Evolutionary conservation across 2,797 vertebrate genomes (phyloP), one percentile per base, ranked within the genome.

Genomic region (Aeoliscus strigatus): DNA sequence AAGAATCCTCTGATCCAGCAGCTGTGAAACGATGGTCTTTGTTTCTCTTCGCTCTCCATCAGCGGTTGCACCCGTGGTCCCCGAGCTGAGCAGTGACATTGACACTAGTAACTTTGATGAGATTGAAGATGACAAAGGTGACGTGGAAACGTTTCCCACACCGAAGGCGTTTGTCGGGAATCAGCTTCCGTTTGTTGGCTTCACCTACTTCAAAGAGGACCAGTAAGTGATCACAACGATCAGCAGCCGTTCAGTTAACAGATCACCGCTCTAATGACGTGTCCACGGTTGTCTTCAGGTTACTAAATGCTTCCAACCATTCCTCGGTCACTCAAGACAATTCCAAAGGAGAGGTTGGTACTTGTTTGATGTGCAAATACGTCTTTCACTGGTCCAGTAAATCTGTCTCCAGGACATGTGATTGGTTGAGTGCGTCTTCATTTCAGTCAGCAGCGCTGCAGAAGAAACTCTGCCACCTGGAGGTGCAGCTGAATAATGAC

Each of bases 61-160:
- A 99, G 96, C 93, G 46, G 92, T 88, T 7, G 96, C 96, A 50
- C 94, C 96, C 6, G 96, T 99, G 59, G 94, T 99, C 37, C 96
- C 96, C 18, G 96, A 99, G 79, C 86, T 99, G 74, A 94, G 92
- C 86, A 97, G 95, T 60, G 96, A 99, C 76, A 91, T 94, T 60
- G 96, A 99, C 80, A 97, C 94, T 79, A 99, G 96, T 75, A 98
- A 99, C 77, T 99, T 99, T 68, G 96, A 99, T 46, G 96, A 99
- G 69, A 94, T 99, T 9, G 95, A 98, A 81, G 94, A 96, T 1
- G 93, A 96, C 79, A 98, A 96, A 85, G 92, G 95, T 62, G 95
- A 98, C 0, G 93, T 90, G 7, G 96, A 99, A 83, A 98, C 96
- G 1, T 97, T 98, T 69, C 94, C 96, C 18, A 91, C 89, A 14